Conservation (phyloP, 1,140 invertebrate species). For the Heliconius nattereri region DNA sequence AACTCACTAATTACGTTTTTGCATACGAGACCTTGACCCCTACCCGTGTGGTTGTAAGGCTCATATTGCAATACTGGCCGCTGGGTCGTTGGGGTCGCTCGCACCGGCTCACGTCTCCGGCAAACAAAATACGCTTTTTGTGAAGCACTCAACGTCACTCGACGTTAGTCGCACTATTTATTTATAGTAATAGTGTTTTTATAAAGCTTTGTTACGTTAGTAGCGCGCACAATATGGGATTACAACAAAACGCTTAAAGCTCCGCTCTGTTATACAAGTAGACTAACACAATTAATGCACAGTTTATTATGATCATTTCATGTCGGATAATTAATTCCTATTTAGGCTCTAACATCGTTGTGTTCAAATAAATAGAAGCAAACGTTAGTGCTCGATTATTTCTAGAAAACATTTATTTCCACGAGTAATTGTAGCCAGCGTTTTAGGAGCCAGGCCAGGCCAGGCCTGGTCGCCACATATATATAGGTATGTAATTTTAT, state of each 20-base stretch:
- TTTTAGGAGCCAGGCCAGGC: too few species aligned
- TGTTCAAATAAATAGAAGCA: not conserved
- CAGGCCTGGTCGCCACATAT: not conserved
- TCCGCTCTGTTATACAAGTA: not conserved
- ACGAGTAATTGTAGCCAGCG: too few species aligned
- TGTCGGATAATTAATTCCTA: not conserved
- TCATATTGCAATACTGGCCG: constrained; percentile 28
- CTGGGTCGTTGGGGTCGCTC: constrained; percentile 15
- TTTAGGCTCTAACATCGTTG: not conserved
- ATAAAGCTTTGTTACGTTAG: constrained; percentile 59
- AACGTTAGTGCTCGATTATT: too few species aligned
- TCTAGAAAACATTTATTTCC: too few species aligned
- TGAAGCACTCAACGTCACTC: constrained; percentile 70
- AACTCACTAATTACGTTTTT: constrained; percentile 43
- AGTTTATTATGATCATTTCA: not conserved
- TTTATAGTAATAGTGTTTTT: constrained; percentile 74
- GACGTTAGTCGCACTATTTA: constrained; percentile 69
- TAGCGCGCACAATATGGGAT: constrained; percentile 46
- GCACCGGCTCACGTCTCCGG: constrained; percentile 22
- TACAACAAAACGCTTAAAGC: constrained; percentile 43
- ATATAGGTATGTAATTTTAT: constrained; percentile 25
- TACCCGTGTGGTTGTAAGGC: not conserved
- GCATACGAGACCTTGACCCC: not conserved
- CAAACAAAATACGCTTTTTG: constrained; percentile 58
- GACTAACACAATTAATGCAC: not conserved